A percentile compares a stretch with the other conserved stretches of the same genome.
Conservation (phyloP, 2,113 vertebrate genomes). For the Steatornis caripensis region DNA sequence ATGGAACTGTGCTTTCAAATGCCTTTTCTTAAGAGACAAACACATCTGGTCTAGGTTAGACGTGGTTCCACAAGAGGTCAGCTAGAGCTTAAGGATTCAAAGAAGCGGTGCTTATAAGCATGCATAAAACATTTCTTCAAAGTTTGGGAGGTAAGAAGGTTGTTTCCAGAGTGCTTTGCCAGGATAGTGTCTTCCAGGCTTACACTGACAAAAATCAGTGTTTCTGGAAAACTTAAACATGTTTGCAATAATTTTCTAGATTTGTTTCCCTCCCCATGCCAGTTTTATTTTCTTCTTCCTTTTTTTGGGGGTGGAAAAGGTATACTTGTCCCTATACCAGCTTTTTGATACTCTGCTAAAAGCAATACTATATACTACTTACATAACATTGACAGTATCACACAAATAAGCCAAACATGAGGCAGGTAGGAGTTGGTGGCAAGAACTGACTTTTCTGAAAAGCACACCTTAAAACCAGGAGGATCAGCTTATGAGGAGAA, state of each 20-base stretch:
- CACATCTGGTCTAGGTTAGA: background rate
- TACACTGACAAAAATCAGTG: background rate
- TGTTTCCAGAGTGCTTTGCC: background rate
- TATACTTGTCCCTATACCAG: background rate
- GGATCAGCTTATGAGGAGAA: background rate
- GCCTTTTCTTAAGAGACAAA: background rate
- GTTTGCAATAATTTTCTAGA: background rate
- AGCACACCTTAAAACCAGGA: background rate
- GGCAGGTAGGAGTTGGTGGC: background rate
- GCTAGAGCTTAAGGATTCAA: background rate
- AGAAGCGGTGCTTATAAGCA: background rate
- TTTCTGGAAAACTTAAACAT: background rate
- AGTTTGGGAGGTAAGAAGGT: background rate
- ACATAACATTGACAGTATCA: background rate
- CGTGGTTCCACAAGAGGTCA: background rate
- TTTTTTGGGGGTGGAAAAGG: background rate
- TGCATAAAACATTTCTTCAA: background rate
- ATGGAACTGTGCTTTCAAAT: background rate
- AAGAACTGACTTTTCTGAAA: background rate
- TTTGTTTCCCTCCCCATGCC: background rate
- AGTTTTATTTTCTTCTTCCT: fast-evolving
- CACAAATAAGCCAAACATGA: background rate
- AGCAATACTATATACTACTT: background rate
- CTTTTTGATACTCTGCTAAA: background rate
- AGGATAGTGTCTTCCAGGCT: background rate